phyloP scores from a whole-genome alignment of 2,888 invertebrate genomes.

The Hydraecia micacea region DNA sequence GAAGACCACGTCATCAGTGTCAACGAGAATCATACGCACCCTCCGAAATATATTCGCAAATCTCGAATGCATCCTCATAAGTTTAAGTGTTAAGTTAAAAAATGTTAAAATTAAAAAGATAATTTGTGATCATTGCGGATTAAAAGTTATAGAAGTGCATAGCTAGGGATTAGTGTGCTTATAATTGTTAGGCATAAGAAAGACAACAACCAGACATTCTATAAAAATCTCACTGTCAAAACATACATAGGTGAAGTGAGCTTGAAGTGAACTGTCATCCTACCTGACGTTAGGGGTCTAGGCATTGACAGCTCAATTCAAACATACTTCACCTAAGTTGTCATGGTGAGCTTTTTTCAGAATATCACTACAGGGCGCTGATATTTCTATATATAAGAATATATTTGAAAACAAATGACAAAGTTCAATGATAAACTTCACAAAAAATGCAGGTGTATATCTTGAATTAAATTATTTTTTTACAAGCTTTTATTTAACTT shows the following conservation, averaged over 20 bases:
- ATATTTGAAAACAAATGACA: background rate
- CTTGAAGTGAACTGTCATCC: background rate
- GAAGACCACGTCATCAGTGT: constrained; percentile 49
- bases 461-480: background rate
- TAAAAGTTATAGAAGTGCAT: background rate
- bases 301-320: background rate
- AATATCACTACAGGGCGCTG: background rate
- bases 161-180: background rate
- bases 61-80: constrained; percentile 31
- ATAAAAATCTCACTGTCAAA: background rate
- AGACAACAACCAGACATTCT: background rate
- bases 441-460: background rate
- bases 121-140: background rate
- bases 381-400: background rate
- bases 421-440: background rate
- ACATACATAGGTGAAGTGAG: background rate
- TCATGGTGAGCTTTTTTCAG: background rate
- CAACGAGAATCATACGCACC: constrained; percentile 54
- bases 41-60: constrained; percentile 42
- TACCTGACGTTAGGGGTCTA: background rate
- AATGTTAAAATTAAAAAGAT: background rate
- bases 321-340: background rate
- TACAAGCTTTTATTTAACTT: no score
- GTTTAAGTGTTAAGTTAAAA: background rate
- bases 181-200: background rate